Base-by-base conservation (phyloP, 30 jellyfish, hydroid and myxozoan species). In the Hydractinia symbiolongicarpus region DNA sequence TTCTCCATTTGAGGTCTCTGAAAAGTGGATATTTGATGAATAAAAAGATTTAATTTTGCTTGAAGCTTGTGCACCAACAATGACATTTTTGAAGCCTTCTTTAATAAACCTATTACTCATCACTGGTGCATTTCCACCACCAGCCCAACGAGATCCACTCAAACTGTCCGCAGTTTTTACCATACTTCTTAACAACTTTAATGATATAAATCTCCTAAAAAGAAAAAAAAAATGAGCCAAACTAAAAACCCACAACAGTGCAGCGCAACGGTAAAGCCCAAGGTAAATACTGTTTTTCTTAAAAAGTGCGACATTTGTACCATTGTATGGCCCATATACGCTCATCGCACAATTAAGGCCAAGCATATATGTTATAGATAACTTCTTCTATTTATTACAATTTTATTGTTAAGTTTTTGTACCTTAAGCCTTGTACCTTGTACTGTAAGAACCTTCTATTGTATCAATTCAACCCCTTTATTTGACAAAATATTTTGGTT, bases 81-180 rank as follows among this genome's bases (percentile, higher is more conserved):
- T 62, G 50, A 86, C 82, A 16, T 89, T 79, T 54, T 73, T 60
- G 13, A 86, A 77, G 14, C 97, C 97, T 70, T 90, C 97, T n/a
- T 77, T 52, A n/a, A 86, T 50, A 8, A 90, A 66, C 50, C 97
- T 50, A 14, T 79, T 83, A 67, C 95, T 82, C 53, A 90, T 90
- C 71, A 90, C 93, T 5, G 97, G 97, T 4, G 95, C 97, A 86
- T 90, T 90, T 61, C 97, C 97, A 13, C 97, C 97, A 11, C 88
- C 88, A 55, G 88, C 86, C 97, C 95, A 90, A 52, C 87, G 72
- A 5, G 76, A 85, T 7, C 83, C 89, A 9, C 85, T 82, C 6
- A 90, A 61, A 6, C 87, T 50, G 44, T 55, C 79, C 1, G 97
- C 95, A 54, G 54, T 86, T 7, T 53, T 76, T 6, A 90, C 87